A percentile compares a stretch with the other conserved stretches of the same genome.
phyloP scores from a whole-genome alignment of 2,113 vertebrate species.

The Chiloscyllium plagiosum region DNA sequence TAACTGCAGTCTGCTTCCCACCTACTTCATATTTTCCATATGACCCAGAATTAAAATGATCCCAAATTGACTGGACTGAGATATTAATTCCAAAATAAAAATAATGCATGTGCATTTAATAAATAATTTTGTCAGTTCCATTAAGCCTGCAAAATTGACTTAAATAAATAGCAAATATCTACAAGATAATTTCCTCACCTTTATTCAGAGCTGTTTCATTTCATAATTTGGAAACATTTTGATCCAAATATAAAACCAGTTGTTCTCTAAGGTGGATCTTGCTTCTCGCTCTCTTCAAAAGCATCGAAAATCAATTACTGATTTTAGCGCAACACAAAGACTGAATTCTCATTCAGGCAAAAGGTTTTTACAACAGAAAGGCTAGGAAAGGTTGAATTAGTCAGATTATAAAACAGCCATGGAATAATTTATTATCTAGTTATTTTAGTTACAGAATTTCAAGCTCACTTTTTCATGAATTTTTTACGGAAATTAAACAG shows the following conservation, averaged over 20 bases:
- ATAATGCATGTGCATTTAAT: neutral
- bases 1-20: neutral
- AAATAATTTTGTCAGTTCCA: neutral
- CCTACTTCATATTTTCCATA: neutral
- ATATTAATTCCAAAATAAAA: neutral
- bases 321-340: neutral
- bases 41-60: neutral
- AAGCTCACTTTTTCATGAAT: neutral
- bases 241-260: neutral
- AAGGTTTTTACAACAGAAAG: neutral
- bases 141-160: neutral
- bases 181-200: neutral
- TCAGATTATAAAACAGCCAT: neutral
- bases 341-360: neutral
- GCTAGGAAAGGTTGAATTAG: neutral
- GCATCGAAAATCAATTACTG: neutral
- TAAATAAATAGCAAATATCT: neutral
- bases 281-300: neutral
- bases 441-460: neutral
- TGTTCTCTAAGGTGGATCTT: neutral
- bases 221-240: neutral
- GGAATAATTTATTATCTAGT: neutral
- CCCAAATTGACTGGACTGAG: neutral
- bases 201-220: neutral
- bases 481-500: neutral